phyloP scores from a whole-genome alignment of 2,797 vertebrate species.

The Philypnodon macrostomus region DNA sequence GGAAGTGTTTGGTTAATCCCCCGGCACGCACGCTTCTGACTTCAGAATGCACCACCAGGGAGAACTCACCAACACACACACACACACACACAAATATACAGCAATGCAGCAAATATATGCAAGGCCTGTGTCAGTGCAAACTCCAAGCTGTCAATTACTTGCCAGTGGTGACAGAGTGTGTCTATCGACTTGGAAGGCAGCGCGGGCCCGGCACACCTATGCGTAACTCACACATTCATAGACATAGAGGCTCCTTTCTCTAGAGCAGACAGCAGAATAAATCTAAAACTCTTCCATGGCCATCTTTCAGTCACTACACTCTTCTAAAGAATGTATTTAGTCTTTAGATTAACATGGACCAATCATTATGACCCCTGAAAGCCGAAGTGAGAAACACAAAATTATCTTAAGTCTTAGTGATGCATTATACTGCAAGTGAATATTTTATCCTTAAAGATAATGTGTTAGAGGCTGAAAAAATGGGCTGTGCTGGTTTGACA shows the following conservation, averaged over 20 bases:
- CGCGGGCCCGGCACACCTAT: constrained; percentile 44
- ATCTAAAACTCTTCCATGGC: constrained; percentile 54
- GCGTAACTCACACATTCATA: constrained; percentile 2
- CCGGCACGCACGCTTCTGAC: constrained; percentile 48
- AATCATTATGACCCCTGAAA: no score
- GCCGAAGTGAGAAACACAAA: no score
- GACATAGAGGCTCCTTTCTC: constrained; percentile 21
- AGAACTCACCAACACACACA: constrained; percentile 48
- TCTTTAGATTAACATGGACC: no score
- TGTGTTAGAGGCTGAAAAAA: no score
- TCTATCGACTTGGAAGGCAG: constrained; percentile 69
- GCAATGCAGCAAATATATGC: constrained; percentile 73
- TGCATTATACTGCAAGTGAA: no score
- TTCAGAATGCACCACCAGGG: constrained; percentile 46
- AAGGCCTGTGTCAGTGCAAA: constrained; percentile 70
- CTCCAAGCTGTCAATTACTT: constrained; percentile 73
- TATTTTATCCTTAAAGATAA: no score
- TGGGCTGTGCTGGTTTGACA: no score
- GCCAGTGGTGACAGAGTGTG: constrained; percentile 67
- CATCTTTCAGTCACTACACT: constrained; percentile 45
- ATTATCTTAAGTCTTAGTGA: no score
- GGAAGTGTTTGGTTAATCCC: constrained; percentile 67
- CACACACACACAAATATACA: constrained; percentile 27
- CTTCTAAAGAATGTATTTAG: no score
- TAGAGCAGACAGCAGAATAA: constrained; percentile 66